Conservation (phyloP, 2,888 invertebrate genomes). For the Xestia xanthographa region DNA sequence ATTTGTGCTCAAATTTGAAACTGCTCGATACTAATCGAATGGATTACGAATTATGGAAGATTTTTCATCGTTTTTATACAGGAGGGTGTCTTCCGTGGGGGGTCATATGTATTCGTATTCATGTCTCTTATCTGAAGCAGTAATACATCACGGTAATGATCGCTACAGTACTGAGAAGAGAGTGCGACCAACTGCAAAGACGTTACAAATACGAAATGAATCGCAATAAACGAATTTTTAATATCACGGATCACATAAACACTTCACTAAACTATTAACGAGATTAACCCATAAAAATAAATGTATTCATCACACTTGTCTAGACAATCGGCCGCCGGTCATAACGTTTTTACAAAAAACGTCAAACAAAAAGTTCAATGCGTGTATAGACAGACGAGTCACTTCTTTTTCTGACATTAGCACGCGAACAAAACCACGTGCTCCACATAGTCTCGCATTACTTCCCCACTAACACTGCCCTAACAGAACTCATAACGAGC, state of each 20-base stretch:
- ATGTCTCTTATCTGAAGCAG: neutral
- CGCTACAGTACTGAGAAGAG: constrained; percentile 1
- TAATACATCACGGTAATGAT: constrained; percentile 38
- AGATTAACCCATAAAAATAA: constrained; percentile 63
- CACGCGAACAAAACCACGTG: constrained; percentile 71
- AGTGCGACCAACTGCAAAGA: constrained; percentile 16
- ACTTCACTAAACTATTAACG: constrained; percentile 59
- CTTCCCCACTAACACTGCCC: constrained; percentile 48
- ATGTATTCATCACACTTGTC: constrained; percentile 69
- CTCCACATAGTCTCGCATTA: constrained; percentile 64
- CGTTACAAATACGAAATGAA: constrained; percentile 27
- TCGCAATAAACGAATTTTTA: constrained; percentile 13
- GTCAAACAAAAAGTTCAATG: constrained; percentile 71
- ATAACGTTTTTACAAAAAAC: constrained; percentile 59
- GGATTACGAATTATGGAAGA: neutral
- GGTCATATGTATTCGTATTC: neutral
- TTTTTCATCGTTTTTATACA: neutral
- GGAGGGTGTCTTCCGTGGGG: neutral
- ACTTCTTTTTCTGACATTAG: constrained; percentile 76
- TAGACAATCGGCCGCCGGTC: constrained; percentile 71
- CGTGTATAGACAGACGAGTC: constrained; percentile 69
- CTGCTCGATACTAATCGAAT: neutral
- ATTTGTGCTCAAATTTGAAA: neutral
- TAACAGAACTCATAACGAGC: constrained; percentile 49
- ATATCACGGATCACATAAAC: constrained; percentile 15